phyloP scores from a whole-genome alignment of 2,797 vertebrate species.

The Cercopithecus neglectus region DNA sequence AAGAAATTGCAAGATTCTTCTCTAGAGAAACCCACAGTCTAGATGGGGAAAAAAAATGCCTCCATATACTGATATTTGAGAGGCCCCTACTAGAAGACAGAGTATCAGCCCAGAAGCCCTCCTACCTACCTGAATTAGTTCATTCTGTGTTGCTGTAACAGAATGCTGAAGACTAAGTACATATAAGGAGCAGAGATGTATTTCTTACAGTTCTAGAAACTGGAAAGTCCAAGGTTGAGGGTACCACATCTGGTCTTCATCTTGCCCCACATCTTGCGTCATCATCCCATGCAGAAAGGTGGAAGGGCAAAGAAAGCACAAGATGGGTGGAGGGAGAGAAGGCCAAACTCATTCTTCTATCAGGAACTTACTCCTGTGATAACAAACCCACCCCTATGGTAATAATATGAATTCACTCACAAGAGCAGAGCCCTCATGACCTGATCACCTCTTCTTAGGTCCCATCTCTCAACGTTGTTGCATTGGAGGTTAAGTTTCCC shows the following conservation, averaged over 20 bases:
- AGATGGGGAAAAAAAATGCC: background rate
- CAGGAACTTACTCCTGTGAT: background rate
- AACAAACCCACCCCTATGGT: background rate
- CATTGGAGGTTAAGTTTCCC: background rate
- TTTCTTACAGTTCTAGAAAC: background rate
- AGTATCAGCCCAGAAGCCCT: background rate
- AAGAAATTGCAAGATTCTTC: background rate
- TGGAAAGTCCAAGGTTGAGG: background rate
- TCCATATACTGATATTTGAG: background rate
- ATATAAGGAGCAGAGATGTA: background rate
- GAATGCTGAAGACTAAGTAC: background rate
- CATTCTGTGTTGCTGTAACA: background rate
- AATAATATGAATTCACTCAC: background rate
- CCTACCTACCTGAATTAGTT: background rate
- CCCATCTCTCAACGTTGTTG: background rate
- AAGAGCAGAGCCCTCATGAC: background rate
- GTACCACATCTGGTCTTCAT: background rate
- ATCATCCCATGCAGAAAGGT: background rate
- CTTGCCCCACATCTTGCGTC: background rate
- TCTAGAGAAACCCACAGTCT: background rate
- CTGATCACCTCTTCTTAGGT: background rate
- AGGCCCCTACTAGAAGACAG: background rate
- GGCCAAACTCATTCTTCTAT: background rate
- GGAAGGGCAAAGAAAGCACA: background rate
- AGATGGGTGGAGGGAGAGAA: background rate